Evolutionary conservation across 2,888 invertebrate species (phyloP), one percentile per base, ranked within the genome.

Genomic region (Lasius fuliginosus): DNA sequence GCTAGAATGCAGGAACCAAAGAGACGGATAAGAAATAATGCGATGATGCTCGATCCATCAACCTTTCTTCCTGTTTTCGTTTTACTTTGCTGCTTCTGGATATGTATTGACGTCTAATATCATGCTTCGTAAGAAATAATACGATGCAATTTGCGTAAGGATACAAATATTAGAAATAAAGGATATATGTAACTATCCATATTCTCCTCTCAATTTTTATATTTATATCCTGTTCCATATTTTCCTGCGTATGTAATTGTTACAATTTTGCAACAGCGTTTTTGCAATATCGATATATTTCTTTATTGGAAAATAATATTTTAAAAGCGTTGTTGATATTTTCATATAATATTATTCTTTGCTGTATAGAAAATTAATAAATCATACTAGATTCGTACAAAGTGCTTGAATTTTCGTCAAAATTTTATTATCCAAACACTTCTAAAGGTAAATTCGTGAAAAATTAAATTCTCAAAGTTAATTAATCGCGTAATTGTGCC

Each of bases 241-340:
- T 67, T 27, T 53, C 4, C 15, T 58, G 8, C 33, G n/a, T 27
- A 49, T 18, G 15, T 23, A 2, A 65, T 53, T 36, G 23, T 23
- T 23, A 36, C 53, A 40, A 40, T 2, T 15, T 33, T 23, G 1
- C 12, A 65, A 56, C 27, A 56, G 30, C 40, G 6, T 40, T 65
- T 23, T 67, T 65, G 9, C 12, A 64, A 65, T 56, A 77, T 77
- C 9, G 9, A 8, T 56, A 27, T 8, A 36, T 11, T 40, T 56
- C 27, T 56, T 64, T 67, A 53, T 76, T 0, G 27, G 12, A 5
- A 65, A 67, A 67, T 40, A 77, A 77, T 9, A 40, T 56, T 77
- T 76, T 76, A 27, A 76, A 76, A 65, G 76, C 64, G 23, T 75
- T 36, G 27, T n/a, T 53, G 12, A 76, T 76, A n/a, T 67, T 27